A percentile compares a stretch with the other conserved stretches of the same genome.
Evolutionary conservation across 2,113 vertebrate genomes (phyloP).

Genomic region (Sarotherodon lohbergeri): DNA sequence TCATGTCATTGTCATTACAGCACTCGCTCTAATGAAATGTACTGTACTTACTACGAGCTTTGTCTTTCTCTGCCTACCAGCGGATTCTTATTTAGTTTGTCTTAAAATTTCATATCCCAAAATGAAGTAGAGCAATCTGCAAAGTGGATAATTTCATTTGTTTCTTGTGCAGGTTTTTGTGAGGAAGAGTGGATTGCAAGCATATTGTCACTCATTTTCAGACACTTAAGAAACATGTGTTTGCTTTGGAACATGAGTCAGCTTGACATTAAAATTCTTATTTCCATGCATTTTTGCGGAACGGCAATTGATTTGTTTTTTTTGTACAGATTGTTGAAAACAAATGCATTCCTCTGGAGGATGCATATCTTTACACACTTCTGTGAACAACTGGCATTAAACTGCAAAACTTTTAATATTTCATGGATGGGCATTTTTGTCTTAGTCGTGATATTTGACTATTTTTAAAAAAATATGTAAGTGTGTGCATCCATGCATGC

Average conservation of each 20-base stretch:
- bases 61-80: not conserved
- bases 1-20: conserved; percentile 17
- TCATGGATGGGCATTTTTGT: conserved; percentile 1
- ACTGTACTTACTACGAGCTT: not conserved
- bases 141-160: conserved; percentile 15
- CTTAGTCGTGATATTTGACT: conserved; percentile 20
- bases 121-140: not conserved
- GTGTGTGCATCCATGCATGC: conserved; percentile 13
- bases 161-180: not conserved
- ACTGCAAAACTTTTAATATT: not conserved
- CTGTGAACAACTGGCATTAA: conserved; percentile 5
- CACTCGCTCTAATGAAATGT: conserved; percentile 2
- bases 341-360: not conserved
- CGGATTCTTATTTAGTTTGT: not conserved
- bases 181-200: not conserved
- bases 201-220: not conserved
- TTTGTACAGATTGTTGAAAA: not conserved
- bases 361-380: conserved; percentile 8
- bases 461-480: not conserved
- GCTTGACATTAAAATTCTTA: not conserved
- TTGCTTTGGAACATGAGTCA: not conserved
- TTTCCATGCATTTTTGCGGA: not conserved
- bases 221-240: not conserved
- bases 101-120: not conserved
- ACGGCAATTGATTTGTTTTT: not conserved